Base-by-base conservation (phyloP, 1,140 invertebrate genomes). In the Elymnias hypermnestra region DNA sequence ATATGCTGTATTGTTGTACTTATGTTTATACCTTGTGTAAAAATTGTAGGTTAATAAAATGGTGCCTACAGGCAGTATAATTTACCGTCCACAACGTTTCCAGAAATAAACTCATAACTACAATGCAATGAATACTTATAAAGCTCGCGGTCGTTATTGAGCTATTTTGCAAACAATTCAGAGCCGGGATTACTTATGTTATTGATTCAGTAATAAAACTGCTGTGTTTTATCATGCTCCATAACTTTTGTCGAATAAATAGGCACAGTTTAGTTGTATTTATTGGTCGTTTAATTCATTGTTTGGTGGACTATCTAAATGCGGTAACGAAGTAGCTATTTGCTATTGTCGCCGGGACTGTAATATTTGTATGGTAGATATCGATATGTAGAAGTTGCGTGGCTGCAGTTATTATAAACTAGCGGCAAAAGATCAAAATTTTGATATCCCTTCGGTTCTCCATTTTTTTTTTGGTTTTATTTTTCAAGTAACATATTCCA, bases 161-260 rank as follows among this genome's bases (percentile, higher is more conserved):
- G 29, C 35, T 43, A 35, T 43, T 43, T 0, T 19, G n/a, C 44
- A 58, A 53, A 57, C 39, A 35, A 44, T 42, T 52, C 37, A 40
- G 48, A 42, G 38, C 50, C 19, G 10, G 44, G 53, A 53, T 59
- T 55, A 63, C 47, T 54, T 44, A 56, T 63, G 47, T 40, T 72
- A 66, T 68, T 62, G 68, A 66, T 53, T 72, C 52, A 44, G 63
- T 51, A 57, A 60, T 68, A 72, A 67, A 72, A 53, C 35, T 25
- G 37, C 44, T 8, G 29, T 67, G 61, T 66, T 72, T 68, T 72
- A 61, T 61, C 62, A 60, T 59, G 57, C 41, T 40, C 62, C 57
- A 72, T 68, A 68, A 72, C 68, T 72, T 68, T 58, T 58, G 21
- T 28, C 22, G 46, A 56, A 56, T 59, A 56, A 72, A 63, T 62